Conservation (phyloP, 2,888 invertebrate genomes). For the Chrysotoxum bicinctum region DNA sequence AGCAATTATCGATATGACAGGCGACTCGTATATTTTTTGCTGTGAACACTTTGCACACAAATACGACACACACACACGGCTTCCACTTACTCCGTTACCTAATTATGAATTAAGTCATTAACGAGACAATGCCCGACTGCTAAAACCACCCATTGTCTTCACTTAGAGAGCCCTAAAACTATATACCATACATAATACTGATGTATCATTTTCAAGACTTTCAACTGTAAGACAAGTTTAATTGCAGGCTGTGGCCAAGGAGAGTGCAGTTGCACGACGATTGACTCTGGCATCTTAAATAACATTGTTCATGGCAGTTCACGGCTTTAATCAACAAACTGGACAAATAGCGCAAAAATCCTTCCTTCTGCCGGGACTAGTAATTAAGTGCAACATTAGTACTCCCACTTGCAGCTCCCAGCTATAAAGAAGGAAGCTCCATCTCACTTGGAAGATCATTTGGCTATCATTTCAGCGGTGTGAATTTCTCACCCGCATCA, state of each 20-base stretch:
- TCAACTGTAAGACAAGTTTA: slow-evolving; percentile 62
- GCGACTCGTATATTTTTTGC: not conserved
- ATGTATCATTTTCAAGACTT: slow-evolving; percentile 16
- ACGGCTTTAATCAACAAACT: slow-evolving; percentile 68
- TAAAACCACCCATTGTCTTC: slow-evolving; percentile 35
- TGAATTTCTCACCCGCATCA: slow-evolving; percentile 67
- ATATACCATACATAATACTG: not conserved
- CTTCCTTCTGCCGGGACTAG: slow-evolving; percentile 51
- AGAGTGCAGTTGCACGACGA: slow-evolving; percentile 56
- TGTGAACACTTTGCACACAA: too few species aligned
- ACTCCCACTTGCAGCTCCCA: slow-evolving; percentile 44
- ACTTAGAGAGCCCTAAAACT: slow-evolving; percentile 18
- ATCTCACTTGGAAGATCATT: slow-evolving; percentile 28
- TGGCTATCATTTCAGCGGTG: slow-evolving; percentile 56
- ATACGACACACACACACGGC: not conserved
- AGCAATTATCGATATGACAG: too few species aligned
- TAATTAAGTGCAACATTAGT: slow-evolving; percentile 61
- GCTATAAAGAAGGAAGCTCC: not conserved
- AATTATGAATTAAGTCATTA: slow-evolving; percentile 58
- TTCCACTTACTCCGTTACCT: slow-evolving; percentile 34
- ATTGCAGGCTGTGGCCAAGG: slow-evolving; percentile 35
- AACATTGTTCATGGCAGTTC: slow-evolving; percentile 48
- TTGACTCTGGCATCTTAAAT: slow-evolving; percentile 58
- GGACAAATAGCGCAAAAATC: slow-evolving; percentile 68
- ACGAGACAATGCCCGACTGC: slow-evolving; percentile 48